These are phyloP conservation scores for Vanessa cardui DNA, from an alignment of 2,888 invertebrate genomes.

Conservation along the genomic window DNA sequence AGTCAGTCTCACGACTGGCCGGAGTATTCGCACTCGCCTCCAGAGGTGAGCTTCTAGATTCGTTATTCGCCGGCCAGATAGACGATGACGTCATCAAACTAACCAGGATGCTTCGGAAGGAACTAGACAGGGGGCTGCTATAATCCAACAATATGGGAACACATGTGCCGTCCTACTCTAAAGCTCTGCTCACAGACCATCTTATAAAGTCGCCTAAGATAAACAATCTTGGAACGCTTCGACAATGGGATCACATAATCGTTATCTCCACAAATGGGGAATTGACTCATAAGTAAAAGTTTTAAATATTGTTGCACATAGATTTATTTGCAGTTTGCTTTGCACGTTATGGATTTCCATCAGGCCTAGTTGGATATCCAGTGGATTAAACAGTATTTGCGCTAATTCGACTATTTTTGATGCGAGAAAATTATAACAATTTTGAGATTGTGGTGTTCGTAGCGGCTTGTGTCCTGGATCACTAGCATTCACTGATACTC, in stretches of 20 bases:
- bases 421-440: background rate
- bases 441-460: background rate
- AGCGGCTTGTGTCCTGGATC: background rate
- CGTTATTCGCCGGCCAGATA: conserved; percentile 71
- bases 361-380: conserved; percentile 3
- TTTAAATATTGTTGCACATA: conserved; percentile 35
- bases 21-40: conserved; percentile 85
- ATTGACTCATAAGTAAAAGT: conserved; percentile 52
- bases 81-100: conserved; percentile 74
- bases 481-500: background rate
- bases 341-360: background rate
- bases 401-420: background rate
- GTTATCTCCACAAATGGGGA: conserved; percentile 78
- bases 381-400: background rate
- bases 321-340: conserved; percentile 36
- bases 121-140: conserved; percentile 74
- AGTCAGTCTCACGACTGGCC: conserved; percentile 90
- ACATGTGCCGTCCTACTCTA: conserved; percentile 65
- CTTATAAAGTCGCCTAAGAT: conserved; percentile 22
- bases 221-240: conserved; percentile 13
- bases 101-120: conserved; percentile 75
- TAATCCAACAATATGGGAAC: conserved; percentile 53
- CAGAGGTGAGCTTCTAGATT: conserved; percentile 70
- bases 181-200: conserved; percentile 45
- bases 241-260: conserved; percentile 35